Evolutionary conservation across 1,140 invertebrate genomes (phyloP), one percentile per base, ranked within the genome.

Genomic region (Drosophila sucinea): DNA sequence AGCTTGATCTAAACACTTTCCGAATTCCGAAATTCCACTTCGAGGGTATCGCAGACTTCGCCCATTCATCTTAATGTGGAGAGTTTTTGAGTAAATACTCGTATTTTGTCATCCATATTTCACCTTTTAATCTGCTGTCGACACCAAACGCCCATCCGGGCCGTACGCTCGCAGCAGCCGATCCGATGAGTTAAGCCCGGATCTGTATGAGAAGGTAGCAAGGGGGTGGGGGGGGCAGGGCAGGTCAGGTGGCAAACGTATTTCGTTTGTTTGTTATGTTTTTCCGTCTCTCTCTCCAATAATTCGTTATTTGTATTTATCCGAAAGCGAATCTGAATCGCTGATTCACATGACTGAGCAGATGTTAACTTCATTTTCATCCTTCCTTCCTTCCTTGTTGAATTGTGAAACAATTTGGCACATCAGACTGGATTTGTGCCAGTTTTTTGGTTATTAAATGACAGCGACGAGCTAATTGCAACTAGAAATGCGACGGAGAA

Each of bases 121-220:
- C 60, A 63, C 60, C 60, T 63, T 63, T 63, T 63, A 63, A 63
- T 63, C 60, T 63, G 60, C 60, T 63, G 60, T 51, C 60, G 60
- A 44, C 41, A 44, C 29, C 60, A 44, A 32, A 30, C 29, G 38
- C 60, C 27, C 27, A 23, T n/a, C n/a, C 10, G 10, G 27, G 35
- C 35, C 11, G 10, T 23, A 1, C 4, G 25, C 17, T 25, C 17
- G 8, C 17, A 47, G 3, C 44, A 30, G 56, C 27, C 32, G 56
- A 32, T 57, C 56, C 29, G 56, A 57, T 35, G 44, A 32, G 56
- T 57, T 57, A 11, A 57, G 29, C 56, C 56, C 5, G 56, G 56
- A 51, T 51, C 44, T 51, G 23, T 51, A 51, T 27, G 7, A 27
- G 8, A 47, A 25, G 44, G 17, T 7, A 4, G 11, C 40, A 41